Evolutionary conservation across 1,140 invertebrate species (phyloP).

Genomic region (Planococcus citri): DNA sequence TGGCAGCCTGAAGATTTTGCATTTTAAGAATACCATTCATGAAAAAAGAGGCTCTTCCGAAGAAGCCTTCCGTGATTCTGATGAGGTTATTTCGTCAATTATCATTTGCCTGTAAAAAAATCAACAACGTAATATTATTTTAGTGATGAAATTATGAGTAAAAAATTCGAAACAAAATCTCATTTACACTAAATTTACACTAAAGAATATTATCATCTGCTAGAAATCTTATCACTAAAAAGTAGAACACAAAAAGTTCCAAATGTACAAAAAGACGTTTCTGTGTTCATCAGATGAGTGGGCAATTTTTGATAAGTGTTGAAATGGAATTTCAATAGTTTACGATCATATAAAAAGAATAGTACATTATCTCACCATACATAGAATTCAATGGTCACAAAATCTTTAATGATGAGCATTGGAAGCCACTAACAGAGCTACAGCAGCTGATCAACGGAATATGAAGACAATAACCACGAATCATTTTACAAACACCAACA

Average conservation of each 20-base stretch:
- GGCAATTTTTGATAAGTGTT: too few relatives aligned
- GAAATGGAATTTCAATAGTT: too few relatives aligned
- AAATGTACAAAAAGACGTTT: too few relatives aligned
- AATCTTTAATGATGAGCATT: background rate
- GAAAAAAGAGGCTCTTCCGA: background rate
- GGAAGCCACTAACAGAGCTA: background rate
- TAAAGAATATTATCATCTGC: too few relatives aligned
- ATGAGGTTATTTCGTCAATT: background rate
- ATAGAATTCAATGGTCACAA: background rate
- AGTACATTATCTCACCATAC: background rate
- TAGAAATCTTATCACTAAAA: too few relatives aligned
- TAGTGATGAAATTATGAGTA: too few relatives aligned
- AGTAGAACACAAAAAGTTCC: too few relatives aligned
- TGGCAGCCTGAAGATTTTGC: conserved; percentile 47
- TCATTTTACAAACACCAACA: background rate
- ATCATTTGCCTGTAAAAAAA: background rate
- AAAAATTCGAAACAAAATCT: too few relatives aligned
- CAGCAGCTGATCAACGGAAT: conserved; percentile 8
- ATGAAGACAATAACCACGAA: background rate
- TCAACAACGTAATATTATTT: too few relatives aligned
- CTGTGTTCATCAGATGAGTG: too few relatives aligned
- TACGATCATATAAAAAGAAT: background rate
- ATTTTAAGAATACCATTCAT: conserved; percentile 30
- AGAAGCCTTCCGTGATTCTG: background rate
- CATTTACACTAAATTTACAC: too few relatives aligned